Base-by-base conservation (phyloP, 2,797 vertebrate genomes). In the Melanitta fusca region DNA sequence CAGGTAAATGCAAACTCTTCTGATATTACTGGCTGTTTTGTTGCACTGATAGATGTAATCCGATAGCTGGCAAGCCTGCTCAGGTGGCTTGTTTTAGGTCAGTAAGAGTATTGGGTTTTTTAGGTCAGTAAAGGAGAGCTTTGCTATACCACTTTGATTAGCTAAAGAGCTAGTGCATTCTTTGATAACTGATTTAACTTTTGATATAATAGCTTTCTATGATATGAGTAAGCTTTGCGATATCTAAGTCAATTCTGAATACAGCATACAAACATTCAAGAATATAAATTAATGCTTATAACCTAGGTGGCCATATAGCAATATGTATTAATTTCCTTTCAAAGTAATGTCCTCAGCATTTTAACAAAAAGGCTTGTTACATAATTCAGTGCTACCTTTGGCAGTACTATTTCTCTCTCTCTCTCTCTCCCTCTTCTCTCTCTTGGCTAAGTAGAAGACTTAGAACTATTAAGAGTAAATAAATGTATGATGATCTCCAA, bases 121-220 rank as follows among this genome's bases (percentile, higher is more conserved):
- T 20, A 47, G 41, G 49, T 15, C 27, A 24, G 27, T 6, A 24
- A 39, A 56, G 72, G 78, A 21, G 6, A 78, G n/a, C 32, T 34
- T n/a, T 0, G 0, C 30, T 24, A 4, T 24, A 10, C 11, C 0
- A 0, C 51, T 54, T 60, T 49, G 73, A 34, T 83, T 47, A 75
- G 47, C 66, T 78, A 14, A 69, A 66, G 54, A 27, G 21, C 32
- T 38, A 2, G 21, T 14, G 24, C 45, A 4, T 27, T 17, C 62
- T 68, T 18, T 64, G 70, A 41, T 45, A 38, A 15, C 47, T 73
- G 36, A n/a, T 41, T 21, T 47, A 58, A 24, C 70, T 4, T 24
- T 24, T 10, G 30, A 24, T 22, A n/a, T n/a, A 32, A 70, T 18
- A 27, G 15, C 36, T 57, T 21, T 27, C 21, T 22, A 22, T 56